Evolutionary conservation across 2,888 invertebrate species (phyloP).

Genomic region (Gryllus longicercus): DNA sequence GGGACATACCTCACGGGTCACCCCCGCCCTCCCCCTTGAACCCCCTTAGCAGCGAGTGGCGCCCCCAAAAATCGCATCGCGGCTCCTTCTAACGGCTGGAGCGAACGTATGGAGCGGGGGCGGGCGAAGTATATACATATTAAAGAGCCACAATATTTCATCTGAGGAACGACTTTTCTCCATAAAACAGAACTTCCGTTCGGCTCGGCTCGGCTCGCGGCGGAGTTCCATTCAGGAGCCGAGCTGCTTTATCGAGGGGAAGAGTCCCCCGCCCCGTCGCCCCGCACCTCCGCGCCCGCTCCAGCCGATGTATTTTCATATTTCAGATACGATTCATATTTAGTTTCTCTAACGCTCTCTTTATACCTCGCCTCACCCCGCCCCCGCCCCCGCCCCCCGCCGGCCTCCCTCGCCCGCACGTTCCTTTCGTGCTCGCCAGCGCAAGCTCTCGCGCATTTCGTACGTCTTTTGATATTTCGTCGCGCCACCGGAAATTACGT

Average conservation of each 20-base stretch:
- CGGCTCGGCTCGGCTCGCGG: not conserved
- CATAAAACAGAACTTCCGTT: conserved; percentile 23
- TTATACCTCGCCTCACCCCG: not conserved
- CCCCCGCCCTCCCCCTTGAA: not conserved
- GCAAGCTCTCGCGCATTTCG: conserved; percentile 26
- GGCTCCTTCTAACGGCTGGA: not conserved
- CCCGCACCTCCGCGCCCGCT: conserved; percentile 19
- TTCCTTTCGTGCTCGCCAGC: conserved; percentile 20
- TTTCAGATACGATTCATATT: conserved; percentile 34
- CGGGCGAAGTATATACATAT: conserved; percentile 6
- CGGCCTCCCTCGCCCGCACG: not conserved
- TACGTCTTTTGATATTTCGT: conserved; percentile 32
- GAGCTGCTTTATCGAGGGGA: conserved; percentile 17
- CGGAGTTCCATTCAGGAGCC: not conserved
- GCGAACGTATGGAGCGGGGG: not conserved
- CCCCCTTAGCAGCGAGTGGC: not conserved
- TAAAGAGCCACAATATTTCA: conserved; percentile 23
- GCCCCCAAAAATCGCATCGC: not conserved
- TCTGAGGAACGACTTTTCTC: conserved; percentile 23
- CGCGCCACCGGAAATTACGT: conserved; percentile 35
- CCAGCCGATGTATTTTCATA: conserved; percentile 33
- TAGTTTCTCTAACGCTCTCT: conserved; percentile 26
- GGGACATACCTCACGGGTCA: not conserved
- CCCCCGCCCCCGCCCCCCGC: not conserved
- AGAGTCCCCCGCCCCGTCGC: not conserved